A percentile compares a stretch with the other conserved stretches of the same genome.
These are phyloP conservation scores for Halcyon malimbica DNA, from an alignment of 2,113 vertebrate genomes.

Conservation along the genomic window DNA sequence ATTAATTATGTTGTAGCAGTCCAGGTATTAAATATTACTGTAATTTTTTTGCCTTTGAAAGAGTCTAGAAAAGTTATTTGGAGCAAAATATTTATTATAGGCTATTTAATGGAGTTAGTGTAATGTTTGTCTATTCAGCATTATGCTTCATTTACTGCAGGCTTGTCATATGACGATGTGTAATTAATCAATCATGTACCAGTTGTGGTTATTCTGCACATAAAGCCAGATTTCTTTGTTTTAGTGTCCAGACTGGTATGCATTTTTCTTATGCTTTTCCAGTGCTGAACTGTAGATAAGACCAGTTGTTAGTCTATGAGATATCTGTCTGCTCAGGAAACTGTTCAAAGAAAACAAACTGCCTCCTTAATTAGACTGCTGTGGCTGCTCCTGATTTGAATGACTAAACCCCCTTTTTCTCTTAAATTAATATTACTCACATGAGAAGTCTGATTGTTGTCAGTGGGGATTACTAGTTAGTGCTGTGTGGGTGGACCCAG, in stretches of 20 bases:
- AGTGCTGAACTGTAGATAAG: not conserved
- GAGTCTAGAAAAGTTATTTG: not conserved
- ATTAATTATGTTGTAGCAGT: not conserved
- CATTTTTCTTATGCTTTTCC: conserved; percentile 11
- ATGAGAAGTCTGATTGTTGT: not conserved
- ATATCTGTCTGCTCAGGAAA: conserved; percentile 2
- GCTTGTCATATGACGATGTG: not conserved
- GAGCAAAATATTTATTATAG: not conserved
- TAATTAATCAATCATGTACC: not conserved
- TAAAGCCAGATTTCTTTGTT: conserved; percentile 8
- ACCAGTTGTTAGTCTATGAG: not conserved
- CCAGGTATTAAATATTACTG: not conserved
- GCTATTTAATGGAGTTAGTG: not conserved
- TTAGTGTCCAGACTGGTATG: not conserved
- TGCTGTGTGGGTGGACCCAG: not conserved
- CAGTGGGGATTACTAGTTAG: not conserved
- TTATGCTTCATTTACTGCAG: not conserved
- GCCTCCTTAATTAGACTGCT: conserved; percentile 15
- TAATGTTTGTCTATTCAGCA: not conserved
- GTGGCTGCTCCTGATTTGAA: not conserved
- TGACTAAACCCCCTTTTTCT: not conserved
- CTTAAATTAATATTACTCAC: conserved; percentile 6
- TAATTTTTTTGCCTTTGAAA: not conserved
- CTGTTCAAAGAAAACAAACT: not conserved
- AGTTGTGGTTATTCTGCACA: conserved; percentile 13